A percentile compares a stretch with the other conserved stretches of the same genome.
These are phyloP conservation scores for Potamarius usumacintae DNA, from an alignment of 2,113 vertebrate species.

Conservation along the genomic window DNA sequence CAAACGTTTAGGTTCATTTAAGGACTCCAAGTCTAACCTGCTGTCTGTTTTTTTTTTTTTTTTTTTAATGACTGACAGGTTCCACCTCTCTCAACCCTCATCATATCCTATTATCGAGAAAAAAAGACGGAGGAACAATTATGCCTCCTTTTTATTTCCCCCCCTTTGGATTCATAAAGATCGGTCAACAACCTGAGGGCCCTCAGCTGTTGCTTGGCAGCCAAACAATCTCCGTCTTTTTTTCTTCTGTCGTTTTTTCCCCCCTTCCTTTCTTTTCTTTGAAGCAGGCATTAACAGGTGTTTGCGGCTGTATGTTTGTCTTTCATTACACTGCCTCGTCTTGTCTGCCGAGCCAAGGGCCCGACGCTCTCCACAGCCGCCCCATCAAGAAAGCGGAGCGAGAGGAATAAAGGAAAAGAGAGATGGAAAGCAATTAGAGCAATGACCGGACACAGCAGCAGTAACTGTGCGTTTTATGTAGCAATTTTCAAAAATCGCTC, in stretches of 20 bases:
- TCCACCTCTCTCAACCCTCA: constrained; percentile 70
- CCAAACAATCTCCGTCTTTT: constrained; percentile 74
- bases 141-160: constrained; percentile 72
- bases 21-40: constrained; percentile 67
- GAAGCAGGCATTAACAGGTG: constrained; percentile 81
- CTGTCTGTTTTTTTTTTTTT: constrained; percentile 72
- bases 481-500: constrained; percentile 57
- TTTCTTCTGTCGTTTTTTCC: constrained; percentile 58
- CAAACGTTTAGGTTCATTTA: constrained; percentile 58
- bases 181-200: constrained; percentile 80
- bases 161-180: constrained; percentile 78
- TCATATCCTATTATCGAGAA: constrained; percentile 75
- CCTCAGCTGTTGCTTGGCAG: constrained; percentile 79
- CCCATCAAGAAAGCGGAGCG: constrained; percentile 67
- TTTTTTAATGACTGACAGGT: constrained; percentile 60
- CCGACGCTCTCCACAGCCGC: constrained; percentile 66
- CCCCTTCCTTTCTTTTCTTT: constrained; percentile 72
- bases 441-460: constrained; percentile 67
- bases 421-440: constrained; percentile 69
- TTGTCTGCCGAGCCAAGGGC: constrained; percentile 77
- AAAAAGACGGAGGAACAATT: constrained; percentile 76
- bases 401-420: constrained; percentile 63
- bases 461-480: constrained; percentile 66
- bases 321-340: constrained; percentile 79
- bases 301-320: constrained; percentile 81